Conservation (phyloP, 2,888 invertebrate genomes). For the Anodontia alba region DNA sequence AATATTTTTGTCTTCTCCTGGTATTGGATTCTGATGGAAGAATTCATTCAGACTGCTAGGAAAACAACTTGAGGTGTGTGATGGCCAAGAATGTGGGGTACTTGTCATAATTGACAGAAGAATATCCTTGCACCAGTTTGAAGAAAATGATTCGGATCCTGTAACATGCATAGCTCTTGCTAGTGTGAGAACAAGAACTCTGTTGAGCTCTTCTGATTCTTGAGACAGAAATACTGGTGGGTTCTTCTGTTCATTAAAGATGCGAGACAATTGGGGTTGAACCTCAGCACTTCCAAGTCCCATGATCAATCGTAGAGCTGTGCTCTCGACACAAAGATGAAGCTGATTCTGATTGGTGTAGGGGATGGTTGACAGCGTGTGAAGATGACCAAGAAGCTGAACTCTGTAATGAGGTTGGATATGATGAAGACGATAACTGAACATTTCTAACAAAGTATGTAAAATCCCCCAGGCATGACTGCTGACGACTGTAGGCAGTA, state of each 20-base stretch:
- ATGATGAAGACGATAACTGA: conserved; percentile 97
- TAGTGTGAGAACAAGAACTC: conserved; percentile 95
- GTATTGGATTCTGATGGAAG: conserved; percentile 85
- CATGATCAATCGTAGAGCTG: conserved; percentile 93
- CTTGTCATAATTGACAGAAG: conserved; percentile 95
- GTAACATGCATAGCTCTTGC: conserved; percentile 98
- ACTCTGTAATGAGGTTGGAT: conserved; percentile 98
- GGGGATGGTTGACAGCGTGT: conserved; percentile 95
- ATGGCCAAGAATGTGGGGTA: conserved; percentile 98
- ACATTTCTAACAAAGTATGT: conserved; percentile 98
- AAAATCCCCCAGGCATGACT: conserved; percentile 97
- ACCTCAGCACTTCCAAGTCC: conserved; percentile 97
- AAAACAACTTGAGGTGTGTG: conserved; percentile 96
- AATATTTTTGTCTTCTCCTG: conserved; percentile 93
- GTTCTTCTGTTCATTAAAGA: conserved; percentile 95
- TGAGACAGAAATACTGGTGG: conserved; percentile 90
- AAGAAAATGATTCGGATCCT: conserved; percentile 88
- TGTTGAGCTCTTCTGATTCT: conserved; percentile 97
- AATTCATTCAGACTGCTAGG: conserved; percentile 97
- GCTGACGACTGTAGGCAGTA: conserved; percentile 95
- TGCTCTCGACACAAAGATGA: conserved; percentile 96
- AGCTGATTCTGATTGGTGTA: conserved; percentile 98
- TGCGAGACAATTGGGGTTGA: conserved; percentile 95
- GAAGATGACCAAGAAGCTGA: conserved; percentile 95
- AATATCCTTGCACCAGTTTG: conserved; percentile 95